Percentiles rank a stretch among this genome's conserved stretches.
Evolutionary conservation across 37 sponge, comb jelly and placozoan genomes (phyloP).

Genomic region (Oopsacas minuta): DNA sequence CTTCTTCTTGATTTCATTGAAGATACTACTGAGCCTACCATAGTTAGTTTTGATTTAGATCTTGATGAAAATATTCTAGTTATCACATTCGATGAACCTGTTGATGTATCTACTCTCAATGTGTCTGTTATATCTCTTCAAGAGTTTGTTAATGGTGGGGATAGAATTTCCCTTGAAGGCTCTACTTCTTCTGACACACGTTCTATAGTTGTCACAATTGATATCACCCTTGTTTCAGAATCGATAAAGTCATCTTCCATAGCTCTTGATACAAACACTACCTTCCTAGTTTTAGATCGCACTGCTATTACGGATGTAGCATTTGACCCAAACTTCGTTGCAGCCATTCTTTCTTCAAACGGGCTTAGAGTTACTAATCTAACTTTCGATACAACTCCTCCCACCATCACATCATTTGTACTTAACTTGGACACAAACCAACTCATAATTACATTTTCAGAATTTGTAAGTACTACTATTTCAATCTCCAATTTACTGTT

Average conservation of each 20-base stretch:
- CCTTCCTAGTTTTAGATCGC: constrained; percentile 41
- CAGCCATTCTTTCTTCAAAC: constrained; percentile 22
- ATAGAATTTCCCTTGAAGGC: neutral
- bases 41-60: constrained; percentile 39
- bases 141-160: neutral
- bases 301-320: constrained; percentile 46
- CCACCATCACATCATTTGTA: constrained; percentile 31
- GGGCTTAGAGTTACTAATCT: constrained; percentile 31
- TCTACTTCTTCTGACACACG: constrained; percentile 6
- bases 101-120: constrained; percentile 36
- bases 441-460: neutral
- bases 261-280: constrained; percentile 29
- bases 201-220: constrained; percentile 39
- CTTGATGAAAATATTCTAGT: constrained; percentile 35
- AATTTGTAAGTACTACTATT: neutral
- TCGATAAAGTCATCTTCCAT: neutral
- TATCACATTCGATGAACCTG: constrained; percentile 68
- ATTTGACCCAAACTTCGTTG: neutral
- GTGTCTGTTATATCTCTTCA: constrained; percentile 21
- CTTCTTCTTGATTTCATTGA: constrained; percentile 14
- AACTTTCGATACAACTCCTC: constrained; percentile 38
- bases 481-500: neutral
- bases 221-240: constrained; percentile 42
- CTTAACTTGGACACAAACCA: neutral
- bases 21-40: constrained; percentile 43